phyloP scores from a whole-genome alignment of 2,888 invertebrate genomes.

The Tyria jacobaeae region DNA sequence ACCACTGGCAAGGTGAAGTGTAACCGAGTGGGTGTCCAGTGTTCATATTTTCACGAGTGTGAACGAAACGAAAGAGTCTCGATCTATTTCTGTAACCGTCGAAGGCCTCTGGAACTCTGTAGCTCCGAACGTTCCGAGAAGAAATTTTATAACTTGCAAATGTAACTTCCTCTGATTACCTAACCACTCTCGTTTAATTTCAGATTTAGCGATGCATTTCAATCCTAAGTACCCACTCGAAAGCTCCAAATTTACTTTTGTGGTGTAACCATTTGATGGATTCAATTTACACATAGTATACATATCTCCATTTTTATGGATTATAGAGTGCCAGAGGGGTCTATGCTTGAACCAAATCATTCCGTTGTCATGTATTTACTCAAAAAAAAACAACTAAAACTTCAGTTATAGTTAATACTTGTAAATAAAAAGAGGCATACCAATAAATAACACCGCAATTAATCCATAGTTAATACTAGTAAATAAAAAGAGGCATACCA shows the following conservation, averaged over 20 bases:
- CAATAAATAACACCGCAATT: conserved; percentile 53
- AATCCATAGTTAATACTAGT: conserved; percentile 67
- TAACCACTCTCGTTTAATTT: conserved; percentile 56
- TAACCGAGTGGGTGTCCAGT: conserved; percentile 81
- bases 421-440: conserved; percentile 54
- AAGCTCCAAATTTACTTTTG: conserved; percentile 28
- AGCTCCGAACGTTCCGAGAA: conserved; percentile 59
- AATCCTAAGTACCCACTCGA: conserved; percentile 24
- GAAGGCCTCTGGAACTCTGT: conserved; percentile 76
- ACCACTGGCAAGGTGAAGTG: conserved; percentile 81
- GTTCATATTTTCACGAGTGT: conserved; percentile 81
- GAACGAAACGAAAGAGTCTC: conserved; percentile 77
- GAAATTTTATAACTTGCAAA: conserved; percentile 72
- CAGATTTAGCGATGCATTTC: conserved; percentile 38
- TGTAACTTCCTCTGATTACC: conserved; percentile 74
- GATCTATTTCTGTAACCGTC: conserved; percentile 78
- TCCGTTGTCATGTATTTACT: neutral
- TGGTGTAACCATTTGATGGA: conserved; percentile 21
- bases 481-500: conserved; percentile 59
- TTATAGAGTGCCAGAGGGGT: conserved; percentile 40
- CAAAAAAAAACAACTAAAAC: neutral
- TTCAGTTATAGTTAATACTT: neutral
- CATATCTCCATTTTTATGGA: conserved; percentile 15
- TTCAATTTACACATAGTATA: conserved; percentile 25
- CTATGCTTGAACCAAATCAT: conserved; percentile 24